Conservation (phyloP, 2,888 invertebrate genomes). For the Lithosia quadra region DNA sequence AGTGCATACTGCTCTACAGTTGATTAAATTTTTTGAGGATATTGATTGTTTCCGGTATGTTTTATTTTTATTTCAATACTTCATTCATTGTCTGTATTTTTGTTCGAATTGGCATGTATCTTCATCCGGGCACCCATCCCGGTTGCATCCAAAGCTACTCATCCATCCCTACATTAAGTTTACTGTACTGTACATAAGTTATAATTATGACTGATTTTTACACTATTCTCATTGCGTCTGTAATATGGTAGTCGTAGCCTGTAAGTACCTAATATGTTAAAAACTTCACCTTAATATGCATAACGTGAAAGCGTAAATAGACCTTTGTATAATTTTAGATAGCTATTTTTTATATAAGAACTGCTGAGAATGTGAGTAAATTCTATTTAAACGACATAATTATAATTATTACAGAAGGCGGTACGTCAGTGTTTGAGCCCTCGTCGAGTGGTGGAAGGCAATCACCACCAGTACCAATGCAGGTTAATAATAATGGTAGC, state of each 20-base stretch:
- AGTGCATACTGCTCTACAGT: neutral
- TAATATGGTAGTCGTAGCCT: neutral
- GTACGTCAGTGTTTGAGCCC: constrained; percentile 27
- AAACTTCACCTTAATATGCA: neutral
- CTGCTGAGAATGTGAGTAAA: neutral
- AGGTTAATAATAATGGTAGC: constrained; percentile 43
- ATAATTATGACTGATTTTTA: neutral
- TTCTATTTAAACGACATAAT: neutral
- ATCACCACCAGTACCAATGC: constrained; percentile 41
- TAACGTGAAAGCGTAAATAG: neutral
- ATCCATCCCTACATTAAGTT: neutral
- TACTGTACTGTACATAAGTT: no score
- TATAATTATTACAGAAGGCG: constrained; percentile 29
- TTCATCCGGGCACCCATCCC: neutral
- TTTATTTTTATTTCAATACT: constrained; percentile 22
- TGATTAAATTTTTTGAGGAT: constrained; percentile 20
- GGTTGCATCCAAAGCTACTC: neutral
- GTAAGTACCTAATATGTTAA: neutral
- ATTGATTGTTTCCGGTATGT: constrained; percentile 34
- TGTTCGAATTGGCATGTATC: constrained; percentile 22
- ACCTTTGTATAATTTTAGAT: neutral
- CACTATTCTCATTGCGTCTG: neutral
- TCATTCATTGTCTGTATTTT: constrained; percentile 33
- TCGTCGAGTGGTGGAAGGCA: constrained; percentile 46
- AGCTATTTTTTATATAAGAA: neutral